These are phyloP conservation scores for Asbolus verrucosus DNA, from an alignment of 1,140 invertebrate species.

Conservation along the genomic window DNA sequence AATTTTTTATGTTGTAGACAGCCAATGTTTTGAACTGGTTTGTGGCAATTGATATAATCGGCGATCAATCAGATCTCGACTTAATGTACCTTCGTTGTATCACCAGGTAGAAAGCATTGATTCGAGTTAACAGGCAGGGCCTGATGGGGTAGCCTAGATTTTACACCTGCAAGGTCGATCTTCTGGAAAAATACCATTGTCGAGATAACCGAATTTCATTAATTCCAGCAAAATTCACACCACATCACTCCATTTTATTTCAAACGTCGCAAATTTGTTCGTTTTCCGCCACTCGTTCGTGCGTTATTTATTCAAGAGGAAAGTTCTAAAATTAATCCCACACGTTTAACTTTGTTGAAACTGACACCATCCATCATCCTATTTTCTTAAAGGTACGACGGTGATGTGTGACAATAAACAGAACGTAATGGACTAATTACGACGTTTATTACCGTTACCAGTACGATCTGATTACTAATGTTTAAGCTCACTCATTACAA, in stretches of 20 bases:
- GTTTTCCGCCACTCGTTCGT: slow-evolving; percentile 6
- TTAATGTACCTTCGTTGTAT: slow-evolving; percentile 20
- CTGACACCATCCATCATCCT: background rate
- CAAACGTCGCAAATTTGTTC: background rate
- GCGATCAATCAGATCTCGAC: slow-evolving; percentile 23
- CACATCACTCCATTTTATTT: slow-evolving; percentile 13
- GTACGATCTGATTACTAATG: no score
- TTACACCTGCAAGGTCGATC: slow-evolving; percentile 16
- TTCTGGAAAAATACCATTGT: slow-evolving; percentile 25
- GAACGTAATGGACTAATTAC: background rate
- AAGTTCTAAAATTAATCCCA: slow-evolving; percentile 16
- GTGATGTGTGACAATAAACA: background rate
- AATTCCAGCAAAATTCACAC: slow-evolving; percentile 15
- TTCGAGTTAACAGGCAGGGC: slow-evolving; percentile 16
- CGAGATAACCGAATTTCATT: slow-evolving; percentile 16
- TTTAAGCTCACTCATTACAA: background rate
- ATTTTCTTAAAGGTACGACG: background rate
- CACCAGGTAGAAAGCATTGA: slow-evolving; percentile 19
- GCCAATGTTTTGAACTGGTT: background rate
- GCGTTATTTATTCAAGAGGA: slow-evolving; percentile 12
- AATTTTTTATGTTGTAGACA: background rate
- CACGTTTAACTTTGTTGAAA: slow-evolving; percentile 8
- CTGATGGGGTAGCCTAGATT: background rate
- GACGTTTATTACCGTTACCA: no score
- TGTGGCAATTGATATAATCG: slow-evolving; percentile 23